Evolutionary conservation across 2,888 invertebrate species (phyloP).

Genomic region (Syrphus vitripennis): DNA sequence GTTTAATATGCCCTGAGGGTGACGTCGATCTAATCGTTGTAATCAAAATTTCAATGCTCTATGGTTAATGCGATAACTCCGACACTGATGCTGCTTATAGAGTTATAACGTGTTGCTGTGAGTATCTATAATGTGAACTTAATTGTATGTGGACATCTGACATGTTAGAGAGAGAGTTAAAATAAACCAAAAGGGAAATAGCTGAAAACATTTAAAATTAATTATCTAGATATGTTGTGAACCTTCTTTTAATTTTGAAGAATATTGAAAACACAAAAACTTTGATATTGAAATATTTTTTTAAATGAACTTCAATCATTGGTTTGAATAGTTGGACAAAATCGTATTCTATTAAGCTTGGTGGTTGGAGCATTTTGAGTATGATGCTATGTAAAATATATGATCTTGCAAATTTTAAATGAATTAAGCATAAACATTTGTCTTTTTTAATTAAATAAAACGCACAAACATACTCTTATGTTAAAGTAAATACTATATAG

Average conservation of each 20-base stretch:
- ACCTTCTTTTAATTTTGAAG: neutral
- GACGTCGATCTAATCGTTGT: conserved; percentile 48
- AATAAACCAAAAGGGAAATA: neutral
- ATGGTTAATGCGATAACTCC: conserved; percentile 57
- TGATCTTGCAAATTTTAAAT: no score
- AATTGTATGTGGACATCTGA: conserved; percentile 16
- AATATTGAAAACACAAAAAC: neutral
- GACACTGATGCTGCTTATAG: conserved; percentile 47
- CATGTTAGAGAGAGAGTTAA: neutral
- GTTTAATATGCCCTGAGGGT: conserved; percentile 59
- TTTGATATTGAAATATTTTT: neutral
- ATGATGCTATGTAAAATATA: no score
- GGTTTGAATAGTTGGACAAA: no score
- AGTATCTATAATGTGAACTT: neutral
- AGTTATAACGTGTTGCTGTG: conserved; percentile 22
- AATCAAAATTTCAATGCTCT: conserved; percentile 63
- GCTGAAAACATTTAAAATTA: neutral
- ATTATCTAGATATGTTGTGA: neutral
- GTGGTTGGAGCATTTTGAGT: no score
- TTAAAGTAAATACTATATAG: no score
- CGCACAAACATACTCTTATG: no score
- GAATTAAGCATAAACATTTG: no score
- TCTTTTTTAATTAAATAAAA: no score
- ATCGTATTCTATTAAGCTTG: no score
- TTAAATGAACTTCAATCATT: no score